Conservation (phyloP, 2,888 invertebrate species). For the Leucophenga maculata region DNA sequence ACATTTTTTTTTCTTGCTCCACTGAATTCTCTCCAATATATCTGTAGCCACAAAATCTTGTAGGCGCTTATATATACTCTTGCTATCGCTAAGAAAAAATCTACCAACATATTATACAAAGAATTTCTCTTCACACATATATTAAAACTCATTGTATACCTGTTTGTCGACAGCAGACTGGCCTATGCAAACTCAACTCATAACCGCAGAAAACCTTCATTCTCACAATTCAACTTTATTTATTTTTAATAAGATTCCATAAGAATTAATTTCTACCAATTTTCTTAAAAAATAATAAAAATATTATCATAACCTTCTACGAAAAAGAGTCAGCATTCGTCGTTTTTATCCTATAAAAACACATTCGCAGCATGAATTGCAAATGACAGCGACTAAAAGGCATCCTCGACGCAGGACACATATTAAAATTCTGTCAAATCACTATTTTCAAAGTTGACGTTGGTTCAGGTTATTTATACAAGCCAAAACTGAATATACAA, state of each 20-base stretch:
- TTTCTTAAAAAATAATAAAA: conserved; percentile 56
- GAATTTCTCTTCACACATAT: too few relatives aligned
- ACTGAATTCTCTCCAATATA: too few relatives aligned
- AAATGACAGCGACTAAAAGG: conserved; percentile 48
- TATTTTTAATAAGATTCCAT: conserved; percentile 63
- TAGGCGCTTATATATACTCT: too few relatives aligned
- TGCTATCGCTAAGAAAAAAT: too few relatives aligned
- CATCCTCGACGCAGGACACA: neutral
- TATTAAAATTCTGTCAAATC: conserved; percentile 10
- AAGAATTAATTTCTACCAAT: conserved; percentile 64
- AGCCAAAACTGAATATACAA: conserved; percentile 30
- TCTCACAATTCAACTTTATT: conserved; percentile 42
- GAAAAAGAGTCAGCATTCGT: conserved; percentile 31
- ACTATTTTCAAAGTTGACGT: conserved; percentile 2
- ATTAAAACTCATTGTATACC: neutral
- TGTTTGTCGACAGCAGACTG: neutral
- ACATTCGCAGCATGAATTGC: conserved; percentile 59
- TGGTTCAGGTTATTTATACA: neutral
- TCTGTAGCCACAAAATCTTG: too few relatives aligned
- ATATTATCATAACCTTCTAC: conserved; percentile 58
- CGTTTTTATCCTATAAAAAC: conserved; percentile 62
- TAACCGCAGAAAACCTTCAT: neutral
- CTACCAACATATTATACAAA: too few relatives aligned
- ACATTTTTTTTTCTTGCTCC: too few relatives aligned
- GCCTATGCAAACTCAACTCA: conserved; percentile 2